Evolutionary conservation across 2,113 vertebrate species (phyloP).

Genomic region (Lynx canadensis): DNA sequence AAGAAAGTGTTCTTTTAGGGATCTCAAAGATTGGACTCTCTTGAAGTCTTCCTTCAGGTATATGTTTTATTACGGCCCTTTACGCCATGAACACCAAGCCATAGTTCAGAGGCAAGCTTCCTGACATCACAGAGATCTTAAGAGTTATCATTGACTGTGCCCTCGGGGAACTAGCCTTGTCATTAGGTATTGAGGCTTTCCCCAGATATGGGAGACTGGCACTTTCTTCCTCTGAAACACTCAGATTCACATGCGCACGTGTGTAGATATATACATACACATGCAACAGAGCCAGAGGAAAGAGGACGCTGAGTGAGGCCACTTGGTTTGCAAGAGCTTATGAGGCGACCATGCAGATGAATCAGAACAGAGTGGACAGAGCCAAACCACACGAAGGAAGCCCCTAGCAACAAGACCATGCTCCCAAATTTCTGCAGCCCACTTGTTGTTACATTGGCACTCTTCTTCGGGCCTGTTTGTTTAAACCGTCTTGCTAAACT

Average conservation of each 20-base stretch:
- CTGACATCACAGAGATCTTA: not conserved
- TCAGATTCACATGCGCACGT: not conserved
- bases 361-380: not conserved
- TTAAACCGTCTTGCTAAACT: not conserved
- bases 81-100: not conserved
- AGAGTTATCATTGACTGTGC: constrained; percentile 44
- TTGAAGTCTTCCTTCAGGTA: constrained; percentile 17
- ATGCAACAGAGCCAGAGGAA: not conserved
- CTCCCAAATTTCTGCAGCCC: not conserved
- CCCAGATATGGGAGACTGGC: constrained; percentile 40
- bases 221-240: not conserved
- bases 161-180: not conserved
- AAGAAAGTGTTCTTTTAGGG: not conserved
- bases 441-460: not conserved
- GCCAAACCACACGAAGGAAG: not conserved
- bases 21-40: constrained; percentile 23
- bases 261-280: too few relatives aligned
- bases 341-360: not conserved
- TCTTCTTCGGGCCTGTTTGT: not conserved
- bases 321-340: not conserved
- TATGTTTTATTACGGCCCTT: not conserved
- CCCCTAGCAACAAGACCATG: not conserved
- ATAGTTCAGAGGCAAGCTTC: not conserved
- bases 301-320: not conserved
- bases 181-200: not conserved